Conservation (phyloP, 2,797 vertebrate species). For the Graptemys geographica region DNA sequence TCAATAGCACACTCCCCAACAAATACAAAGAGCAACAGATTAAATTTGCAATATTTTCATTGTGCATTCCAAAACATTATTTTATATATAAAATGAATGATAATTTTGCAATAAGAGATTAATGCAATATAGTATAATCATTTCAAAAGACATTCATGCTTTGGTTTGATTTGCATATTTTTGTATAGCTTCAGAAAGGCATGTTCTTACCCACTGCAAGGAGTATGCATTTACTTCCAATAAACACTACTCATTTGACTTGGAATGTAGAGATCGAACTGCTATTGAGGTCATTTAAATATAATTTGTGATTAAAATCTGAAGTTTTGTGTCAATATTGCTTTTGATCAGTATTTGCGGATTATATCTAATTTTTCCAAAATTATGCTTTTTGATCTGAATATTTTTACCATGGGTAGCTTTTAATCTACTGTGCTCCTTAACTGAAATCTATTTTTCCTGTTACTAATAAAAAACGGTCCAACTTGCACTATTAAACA, state of each 20-base stretch:
- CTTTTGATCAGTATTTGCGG: neutral
- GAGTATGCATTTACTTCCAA: slow-evolving; percentile 54
- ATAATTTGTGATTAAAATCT: slow-evolving; percentile 29
- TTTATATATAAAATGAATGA: slow-evolving; percentile 26
- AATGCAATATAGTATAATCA: slow-evolving; percentile 62
- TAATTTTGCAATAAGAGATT: slow-evolving; percentile 63
- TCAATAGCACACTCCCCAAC: neutral
- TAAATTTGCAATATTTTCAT: slow-evolving; percentile 26
- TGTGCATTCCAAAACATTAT: slow-evolving; percentile 29
- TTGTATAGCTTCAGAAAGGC: slow-evolving; percentile 59
- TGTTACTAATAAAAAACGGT: slow-evolving; percentile 72
- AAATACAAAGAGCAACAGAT: slow-evolving; percentile 27
- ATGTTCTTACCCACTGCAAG: slow-evolving; percentile 54
- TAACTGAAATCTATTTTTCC: slow-evolving; percentile 60
- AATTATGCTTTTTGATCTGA: slow-evolving; percentile 20
- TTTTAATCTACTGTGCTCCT: slow-evolving; percentile 37
- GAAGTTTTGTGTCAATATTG: slow-evolving; percentile 32
- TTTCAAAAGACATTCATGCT: slow-evolving; percentile 73
- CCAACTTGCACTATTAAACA: slow-evolving; percentile 69
- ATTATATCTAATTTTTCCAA: neutral
- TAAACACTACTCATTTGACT: slow-evolving; percentile 49
- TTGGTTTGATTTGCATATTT: slow-evolving; percentile 74
- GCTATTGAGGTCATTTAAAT: slow-evolving; percentile 59
- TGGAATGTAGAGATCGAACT: slow-evolving; percentile 15
- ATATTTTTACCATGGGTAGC: neutral